Percentiles rank a stretch among this genome's conserved stretches.
Conservation (phyloP, 2,888 invertebrate genomes). For the Platycheirus rosarum region DNA sequence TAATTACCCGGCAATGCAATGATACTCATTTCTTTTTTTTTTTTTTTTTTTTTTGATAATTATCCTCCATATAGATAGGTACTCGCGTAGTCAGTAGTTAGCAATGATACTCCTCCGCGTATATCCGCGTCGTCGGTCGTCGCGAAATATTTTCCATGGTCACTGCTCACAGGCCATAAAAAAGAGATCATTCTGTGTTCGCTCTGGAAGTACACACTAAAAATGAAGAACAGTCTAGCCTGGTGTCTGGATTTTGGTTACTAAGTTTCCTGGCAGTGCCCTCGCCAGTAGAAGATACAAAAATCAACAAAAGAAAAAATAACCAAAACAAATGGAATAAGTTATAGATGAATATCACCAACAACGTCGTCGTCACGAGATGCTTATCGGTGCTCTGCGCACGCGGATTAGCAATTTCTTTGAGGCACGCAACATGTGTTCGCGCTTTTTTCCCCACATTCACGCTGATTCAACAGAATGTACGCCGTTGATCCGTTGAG, state of each 20-base stretch:
- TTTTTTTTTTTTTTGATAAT: slow-evolving; percentile 58
- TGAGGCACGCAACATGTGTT: slow-evolving; percentile 72
- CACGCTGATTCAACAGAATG: slow-evolving; percentile 40
- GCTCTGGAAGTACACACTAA: neutral
- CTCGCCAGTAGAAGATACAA: neutral
- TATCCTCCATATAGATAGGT: slow-evolving; percentile 45
- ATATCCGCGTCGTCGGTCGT: slow-evolving; percentile 13
- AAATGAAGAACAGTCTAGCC: slow-evolving; percentile 65
- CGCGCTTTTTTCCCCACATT: slow-evolving; percentile 51
- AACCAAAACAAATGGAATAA: slow-evolving; percentile 9
- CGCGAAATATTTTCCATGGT: slow-evolving; percentile 62
- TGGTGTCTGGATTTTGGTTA: slow-evolving; percentile 71
- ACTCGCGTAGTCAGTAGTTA: neutral
- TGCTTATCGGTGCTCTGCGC: slow-evolving; percentile 69
- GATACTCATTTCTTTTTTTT: slow-evolving; percentile 37
- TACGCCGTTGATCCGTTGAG: slow-evolving; percentile 53
- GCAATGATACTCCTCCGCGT: slow-evolving; percentile 66
- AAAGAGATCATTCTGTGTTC: slow-evolving; percentile 28
- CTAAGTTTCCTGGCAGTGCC: slow-evolving; percentile 52
- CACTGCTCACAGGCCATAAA: slow-evolving; percentile 65
- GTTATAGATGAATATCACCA: slow-evolving; percentile 67
- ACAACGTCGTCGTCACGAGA: slow-evolving; percentile 70
- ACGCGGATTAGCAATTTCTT: slow-evolving; percentile 71
- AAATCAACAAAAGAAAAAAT: neutral
- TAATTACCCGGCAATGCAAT: slow-evolving; percentile 67